Evolutionary conservation across 2,888 invertebrate species (phyloP).

Genomic region (Cephus spinipes): DNA sequence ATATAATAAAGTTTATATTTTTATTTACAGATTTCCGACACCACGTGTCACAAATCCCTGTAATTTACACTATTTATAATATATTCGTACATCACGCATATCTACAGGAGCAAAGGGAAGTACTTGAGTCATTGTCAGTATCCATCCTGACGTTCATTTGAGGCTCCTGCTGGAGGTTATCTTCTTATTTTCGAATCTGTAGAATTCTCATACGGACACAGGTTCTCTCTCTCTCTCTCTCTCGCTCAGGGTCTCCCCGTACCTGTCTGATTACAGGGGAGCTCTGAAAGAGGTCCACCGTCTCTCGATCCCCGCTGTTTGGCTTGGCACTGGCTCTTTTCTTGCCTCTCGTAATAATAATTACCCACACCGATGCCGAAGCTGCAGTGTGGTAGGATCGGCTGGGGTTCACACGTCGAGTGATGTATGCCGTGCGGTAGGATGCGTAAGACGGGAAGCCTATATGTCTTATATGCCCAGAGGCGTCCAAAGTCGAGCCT

Average conservation of each 20-base stretch:
- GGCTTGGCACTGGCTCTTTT: slow-evolving; percentile 9
- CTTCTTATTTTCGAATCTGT: not conserved
- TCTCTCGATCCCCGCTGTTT: slow-evolving; percentile 20
- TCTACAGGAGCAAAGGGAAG: not conserved
- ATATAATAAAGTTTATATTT: not conserved
- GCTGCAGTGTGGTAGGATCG: slow-evolving; percentile 19
- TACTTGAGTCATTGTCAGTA: not conserved
- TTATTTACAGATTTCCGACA: not conserved
- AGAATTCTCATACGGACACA: not conserved
- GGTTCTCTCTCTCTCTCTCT: slow-evolving; percentile 18
- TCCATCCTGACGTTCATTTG: not conserved
- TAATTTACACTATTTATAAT: not conserved
- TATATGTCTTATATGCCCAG: slow-evolving; percentile 48
- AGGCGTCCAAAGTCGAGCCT: slow-evolving; percentile 43
- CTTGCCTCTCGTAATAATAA: slow-evolving; percentile 46
- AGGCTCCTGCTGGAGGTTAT: not conserved
- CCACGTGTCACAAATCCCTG: not conserved
- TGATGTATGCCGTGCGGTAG: slow-evolving; percentile 50
- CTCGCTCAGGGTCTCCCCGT: slow-evolving; percentile 9
- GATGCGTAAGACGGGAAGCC: slow-evolving; percentile 57
- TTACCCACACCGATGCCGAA: slow-evolving; percentile 39
- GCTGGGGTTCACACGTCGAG: slow-evolving; percentile 40
- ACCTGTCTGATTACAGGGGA: slow-evolving; percentile 47
- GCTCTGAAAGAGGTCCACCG: slow-evolving; percentile 44
- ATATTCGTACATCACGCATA: not conserved